Percentiles rank a stretch among this genome's conserved stretches.
Conservation (phyloP, 64 coral and sea anemone species). For the Montipora sp. region DNA sequence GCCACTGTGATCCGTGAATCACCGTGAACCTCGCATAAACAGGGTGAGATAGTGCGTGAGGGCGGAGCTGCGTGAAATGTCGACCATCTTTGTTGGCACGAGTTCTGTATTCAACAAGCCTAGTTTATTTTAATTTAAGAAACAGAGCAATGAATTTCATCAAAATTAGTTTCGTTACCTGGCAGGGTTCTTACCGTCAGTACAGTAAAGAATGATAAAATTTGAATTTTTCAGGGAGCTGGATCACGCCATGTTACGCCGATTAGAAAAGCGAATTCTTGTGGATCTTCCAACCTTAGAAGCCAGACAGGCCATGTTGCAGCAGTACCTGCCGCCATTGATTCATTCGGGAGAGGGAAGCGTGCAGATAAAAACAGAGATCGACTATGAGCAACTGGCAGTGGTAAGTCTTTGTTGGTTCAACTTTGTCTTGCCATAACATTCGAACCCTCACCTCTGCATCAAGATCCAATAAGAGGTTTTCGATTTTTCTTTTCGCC, state of each 20-base stretch:
- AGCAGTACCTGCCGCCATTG: conserved; percentile 80
- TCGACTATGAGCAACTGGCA: conserved; percentile 86
- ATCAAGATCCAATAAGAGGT: too few species aligned
- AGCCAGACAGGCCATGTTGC: conserved; percentile 86
- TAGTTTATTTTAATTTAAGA: neutral
- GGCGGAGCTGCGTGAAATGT: too few species aligned
- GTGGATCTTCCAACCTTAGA: conserved; percentile 83
- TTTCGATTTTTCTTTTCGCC: too few species aligned
- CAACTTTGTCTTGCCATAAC: neutral
- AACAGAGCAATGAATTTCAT: too few species aligned
- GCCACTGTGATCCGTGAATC: too few species aligned
- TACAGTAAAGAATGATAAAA: neutral
- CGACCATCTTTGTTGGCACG: too few species aligned
- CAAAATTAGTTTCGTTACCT: too few species aligned
- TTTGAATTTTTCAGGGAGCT: conserved; percentile 77
- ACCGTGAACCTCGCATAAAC: too few species aligned
- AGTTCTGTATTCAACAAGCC: too few species aligned
- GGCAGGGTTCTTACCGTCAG: neutral
- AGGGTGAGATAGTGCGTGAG: too few species aligned
- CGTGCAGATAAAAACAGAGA: conserved; percentile 88
- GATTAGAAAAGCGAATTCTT: conserved; percentile 95
- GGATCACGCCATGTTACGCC: conserved; percentile 96
- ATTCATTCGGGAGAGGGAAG: conserved; percentile 68
- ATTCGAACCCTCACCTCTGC: too few species aligned
- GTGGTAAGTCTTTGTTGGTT: conserved; percentile 8